Conservation (phyloP, 2,113 vertebrate genomes). For the Grallaria varia region DNA sequence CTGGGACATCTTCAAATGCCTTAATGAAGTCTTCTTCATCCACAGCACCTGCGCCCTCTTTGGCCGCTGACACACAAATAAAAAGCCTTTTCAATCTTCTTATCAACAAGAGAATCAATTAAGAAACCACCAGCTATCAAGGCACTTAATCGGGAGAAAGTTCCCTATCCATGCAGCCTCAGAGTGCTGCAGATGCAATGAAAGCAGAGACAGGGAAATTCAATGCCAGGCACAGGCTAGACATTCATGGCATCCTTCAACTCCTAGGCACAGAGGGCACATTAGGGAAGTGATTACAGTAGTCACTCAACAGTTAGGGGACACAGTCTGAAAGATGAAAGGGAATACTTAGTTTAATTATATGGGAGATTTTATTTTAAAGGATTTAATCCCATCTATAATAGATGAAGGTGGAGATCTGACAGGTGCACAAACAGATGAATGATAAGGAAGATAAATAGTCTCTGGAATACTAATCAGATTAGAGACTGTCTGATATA, state of each 20-base stretch:
- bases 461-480: slow-evolving; percentile 39
- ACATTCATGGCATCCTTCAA: not conserved
- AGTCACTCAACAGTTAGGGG: not conserved
- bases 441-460: not conserved
- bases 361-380: slow-evolving; percentile 34
- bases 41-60: slow-evolving; percentile 93
- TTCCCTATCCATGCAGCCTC: not conserved
- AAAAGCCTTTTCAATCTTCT: slow-evolving; percentile 21
- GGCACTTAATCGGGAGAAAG: slow-evolving; percentile 1
- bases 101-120: slow-evolving; percentile 33
- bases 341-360: slow-evolving; percentile 42
- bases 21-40: slow-evolving; percentile 98
- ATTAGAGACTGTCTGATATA: not conserved
- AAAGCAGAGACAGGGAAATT: not conserved
- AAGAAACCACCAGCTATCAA: not conserved
- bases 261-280: not conserved
- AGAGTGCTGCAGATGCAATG: not conserved
- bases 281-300: slow-evolving; percentile 17
- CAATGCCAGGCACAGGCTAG: not conserved
- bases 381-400: slow-evolving; percentile 41
- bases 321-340: slow-evolving; percentile 32
- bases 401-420: slow-evolving; percentile 44
- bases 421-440: slow-evolving; percentile 12
- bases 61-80: slow-evolving; percentile 73
- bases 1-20: slow-evolving; percentile 93